Evolutionary conservation across 2,888 invertebrate species (phyloP), one percentile per base, ranked within the genome.

Genomic region (Cinara cedri): DNA sequence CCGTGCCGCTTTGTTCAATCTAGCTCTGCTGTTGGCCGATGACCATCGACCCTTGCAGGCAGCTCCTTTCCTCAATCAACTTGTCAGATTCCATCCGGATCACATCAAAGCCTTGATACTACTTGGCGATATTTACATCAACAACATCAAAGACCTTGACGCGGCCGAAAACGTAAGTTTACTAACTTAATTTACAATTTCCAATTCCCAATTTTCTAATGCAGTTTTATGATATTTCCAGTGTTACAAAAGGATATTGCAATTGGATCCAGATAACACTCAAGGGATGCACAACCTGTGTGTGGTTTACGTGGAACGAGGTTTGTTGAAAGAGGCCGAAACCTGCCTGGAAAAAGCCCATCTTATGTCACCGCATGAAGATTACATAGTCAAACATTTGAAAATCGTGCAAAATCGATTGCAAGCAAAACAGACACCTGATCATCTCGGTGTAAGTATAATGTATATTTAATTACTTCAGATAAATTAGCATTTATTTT

Each of bases 211-310:
- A 65, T 21, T 19, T 44, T 16, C 42, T 13, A 46, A 16, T 24
- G 10, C 11, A 6, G 51, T 34, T 49, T 76, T 34, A 10, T 21
- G 14, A 10, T 60, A 75, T 81, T 88, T 88, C 19, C 88, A 95
- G 92, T 97, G 97, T 85, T 98, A 98, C 87, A 91, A 91, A 75
- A 90, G 92, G 82, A 97, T 98, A 83, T 87, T 97, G 16, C 91
- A 92, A 83, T 86, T 94, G 82, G 97, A 98, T 84, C 93, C 97
- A 0, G 91, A 91, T 83, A 96, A 97, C 86, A 93, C 96, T 82
- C 97, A 97, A 87, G 97, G 96, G 0, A 88, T 95, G 62, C 98
- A 98, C 88, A 98, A 98, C 87, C 88, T 98, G 34, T 98, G 98
- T 87, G 98, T 98, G 10, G 97, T 98, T 0, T 93, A 93, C 83